Percentiles rank a stretch among this genome's conserved stretches.
These are phyloP conservation scores for Tamias sibiricus DNA, from an alignment of 2,113 vertebrate genomes.

Conservation along the genomic window DNA sequence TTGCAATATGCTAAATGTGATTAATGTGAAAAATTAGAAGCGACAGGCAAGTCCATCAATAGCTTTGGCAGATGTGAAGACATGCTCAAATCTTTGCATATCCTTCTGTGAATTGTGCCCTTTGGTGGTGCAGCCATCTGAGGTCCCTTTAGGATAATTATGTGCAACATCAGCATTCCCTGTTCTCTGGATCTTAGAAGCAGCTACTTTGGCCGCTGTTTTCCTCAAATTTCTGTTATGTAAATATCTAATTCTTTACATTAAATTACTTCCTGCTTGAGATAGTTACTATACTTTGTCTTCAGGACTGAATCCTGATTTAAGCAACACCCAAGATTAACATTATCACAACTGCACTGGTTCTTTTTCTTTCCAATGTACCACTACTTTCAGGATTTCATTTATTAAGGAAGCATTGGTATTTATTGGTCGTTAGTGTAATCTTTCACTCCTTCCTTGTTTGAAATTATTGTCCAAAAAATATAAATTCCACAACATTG, in stretches of 20 bases:
- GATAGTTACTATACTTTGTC: neutral
- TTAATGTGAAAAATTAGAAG: neutral
- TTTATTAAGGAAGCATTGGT: neutral
- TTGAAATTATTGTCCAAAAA: neutral
- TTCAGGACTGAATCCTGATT: neutral
- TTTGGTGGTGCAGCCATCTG: too few relatives aligned
- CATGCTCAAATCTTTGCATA: neutral
- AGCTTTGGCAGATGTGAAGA: neutral
- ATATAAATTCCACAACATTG: neutral
- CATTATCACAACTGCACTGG: neutral
- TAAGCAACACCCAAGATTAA: neutral
- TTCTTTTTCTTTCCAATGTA: neutral
- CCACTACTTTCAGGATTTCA: neutral
- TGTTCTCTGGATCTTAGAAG: neutral
- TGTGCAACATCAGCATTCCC: neutral
- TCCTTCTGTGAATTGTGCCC: neutral
- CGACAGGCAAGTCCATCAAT: neutral
- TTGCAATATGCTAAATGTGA: neutral
- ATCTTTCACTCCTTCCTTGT: neutral
- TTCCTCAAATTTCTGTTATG: neutral
- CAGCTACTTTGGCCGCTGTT: neutral
- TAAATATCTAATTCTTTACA: neutral
- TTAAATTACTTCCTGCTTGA: neutral
- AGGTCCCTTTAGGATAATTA: neutral
- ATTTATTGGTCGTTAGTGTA: neutral